Evolutionary conservation across 2,113 vertebrate species (phyloP).

Genomic region (Xiphorhynchus elegans): DNA sequence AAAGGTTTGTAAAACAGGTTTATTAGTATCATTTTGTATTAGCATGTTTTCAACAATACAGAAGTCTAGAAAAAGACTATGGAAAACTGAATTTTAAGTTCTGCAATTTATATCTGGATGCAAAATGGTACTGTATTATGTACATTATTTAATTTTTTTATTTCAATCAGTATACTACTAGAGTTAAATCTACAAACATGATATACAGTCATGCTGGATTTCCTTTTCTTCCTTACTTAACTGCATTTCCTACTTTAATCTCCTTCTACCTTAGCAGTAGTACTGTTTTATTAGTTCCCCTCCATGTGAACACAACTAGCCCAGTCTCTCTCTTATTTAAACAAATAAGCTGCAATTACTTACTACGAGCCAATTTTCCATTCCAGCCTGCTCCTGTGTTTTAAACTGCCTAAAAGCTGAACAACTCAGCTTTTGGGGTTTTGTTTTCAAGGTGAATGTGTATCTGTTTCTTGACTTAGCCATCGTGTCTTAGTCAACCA

Average conservation of each 20-base stretch:
- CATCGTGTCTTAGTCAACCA: background rate
- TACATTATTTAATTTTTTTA: background rate
- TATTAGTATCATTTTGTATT: background rate
- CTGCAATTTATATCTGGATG: background rate
- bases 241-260: background rate
- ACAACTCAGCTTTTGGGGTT: background rate
- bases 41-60: background rate
- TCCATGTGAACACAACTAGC: background rate
- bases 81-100: background rate
- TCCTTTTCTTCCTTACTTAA: background rate
- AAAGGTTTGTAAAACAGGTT: conserved; percentile 82
- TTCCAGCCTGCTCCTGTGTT: background rate
- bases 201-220: background rate
- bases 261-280: background rate
- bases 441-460: background rate
- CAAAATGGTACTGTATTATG: background rate
- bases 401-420: background rate
- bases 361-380: background rate
- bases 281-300: background rate
- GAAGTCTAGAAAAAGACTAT: background rate
- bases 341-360: background rate
- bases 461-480: background rate
- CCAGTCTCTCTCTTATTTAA: background rate
- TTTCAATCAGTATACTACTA: background rate
- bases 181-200: background rate